These are phyloP conservation scores for Acleris sparsana DNA, from an alignment of 2,888 invertebrate species.

Conservation along the genomic window DNA sequence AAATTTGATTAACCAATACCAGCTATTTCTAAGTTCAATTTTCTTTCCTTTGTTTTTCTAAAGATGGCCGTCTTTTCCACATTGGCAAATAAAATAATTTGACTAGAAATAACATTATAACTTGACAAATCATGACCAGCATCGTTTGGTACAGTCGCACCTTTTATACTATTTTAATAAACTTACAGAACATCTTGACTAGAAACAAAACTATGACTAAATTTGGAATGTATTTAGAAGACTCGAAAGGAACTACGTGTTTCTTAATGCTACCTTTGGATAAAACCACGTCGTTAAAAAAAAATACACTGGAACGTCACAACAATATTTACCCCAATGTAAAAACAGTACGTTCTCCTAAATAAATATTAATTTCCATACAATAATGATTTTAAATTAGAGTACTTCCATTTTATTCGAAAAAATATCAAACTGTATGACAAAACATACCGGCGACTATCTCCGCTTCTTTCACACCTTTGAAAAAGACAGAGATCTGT, in stretches of 20 bases:
- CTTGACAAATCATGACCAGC: slow-evolving; percentile 64
- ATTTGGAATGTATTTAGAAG: slow-evolving; percentile 30
- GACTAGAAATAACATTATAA: slow-evolving; percentile 78
- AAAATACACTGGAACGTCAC: slow-evolving; percentile 21
- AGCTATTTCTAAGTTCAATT: no score
- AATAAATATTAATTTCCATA: background rate
- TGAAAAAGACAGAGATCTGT: slow-evolving; percentile 10
- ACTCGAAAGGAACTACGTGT: slow-evolving; percentile 38
- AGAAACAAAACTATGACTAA: slow-evolving; percentile 30
- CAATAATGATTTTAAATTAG: background rate
- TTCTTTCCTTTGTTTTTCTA: slow-evolving; percentile 24
- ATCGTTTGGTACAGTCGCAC: slow-evolving; percentile 75
- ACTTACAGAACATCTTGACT: slow-evolving; percentile 22
- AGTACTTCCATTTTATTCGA: slow-evolving; percentile 10
- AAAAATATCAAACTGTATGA: slow-evolving; percentile 8
- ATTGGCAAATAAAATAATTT: slow-evolving; percentile 74
- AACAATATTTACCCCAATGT: slow-evolving; percentile 18
- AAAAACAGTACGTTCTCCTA: slow-evolving; percentile 3
- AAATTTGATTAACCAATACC: background rate
- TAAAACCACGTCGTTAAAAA: background rate
- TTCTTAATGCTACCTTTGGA: slow-evolving; percentile 23
- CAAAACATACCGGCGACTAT: slow-evolving; percentile 1
- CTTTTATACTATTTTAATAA: slow-evolving; percentile 36
- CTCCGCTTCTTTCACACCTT: slow-evolving; percentile 19
- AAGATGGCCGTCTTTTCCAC: slow-evolving; percentile 54